A percentile compares a stretch with the other conserved stretches of the same genome.
These are phyloP conservation scores for Myopa tessellatipennis DNA, from an alignment of 2,888 invertebrate species.

Conservation along the genomic window DNA sequence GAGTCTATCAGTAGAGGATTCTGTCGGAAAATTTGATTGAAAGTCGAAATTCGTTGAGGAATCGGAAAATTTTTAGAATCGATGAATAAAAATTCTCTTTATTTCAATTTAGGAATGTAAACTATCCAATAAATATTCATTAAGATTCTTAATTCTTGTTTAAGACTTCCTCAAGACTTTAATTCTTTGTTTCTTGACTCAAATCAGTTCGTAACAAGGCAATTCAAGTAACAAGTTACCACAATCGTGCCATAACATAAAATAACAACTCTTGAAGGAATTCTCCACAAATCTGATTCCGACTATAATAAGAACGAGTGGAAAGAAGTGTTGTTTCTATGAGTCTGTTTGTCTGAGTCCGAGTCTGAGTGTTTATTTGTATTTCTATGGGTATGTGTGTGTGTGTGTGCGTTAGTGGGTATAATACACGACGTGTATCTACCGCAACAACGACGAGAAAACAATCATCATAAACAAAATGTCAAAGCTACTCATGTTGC, in stretches of 20 bases:
- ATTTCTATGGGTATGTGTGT: not conserved
- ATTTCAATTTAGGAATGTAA: too few species aligned
- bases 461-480: constrained; percentile 34
- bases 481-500: not conserved
- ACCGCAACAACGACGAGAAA: constrained; percentile 23
- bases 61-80: too few species aligned
- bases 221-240: too few species aligned
- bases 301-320: not conserved
- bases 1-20: too few species aligned
- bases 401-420: not conserved
- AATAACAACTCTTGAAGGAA: not conserved
- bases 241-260: constrained; percentile 5
- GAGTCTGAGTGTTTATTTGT: not conserved
- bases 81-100: too few species aligned
- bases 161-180: too few species aligned
- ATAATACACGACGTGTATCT: not conserved
- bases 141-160: too few species aligned
- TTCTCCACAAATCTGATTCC: not conserved
- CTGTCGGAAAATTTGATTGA: too few species aligned
- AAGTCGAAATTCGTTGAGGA: too few species aligned
- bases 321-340: not conserved
- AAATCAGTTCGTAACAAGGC: too few species aligned
- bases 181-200: too few species aligned
- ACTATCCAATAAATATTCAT: too few species aligned
- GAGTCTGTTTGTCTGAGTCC: not conserved